Base-by-base conservation (phyloP, 2,113 vertebrate species). In the Phodopus roborovskii region DNA sequence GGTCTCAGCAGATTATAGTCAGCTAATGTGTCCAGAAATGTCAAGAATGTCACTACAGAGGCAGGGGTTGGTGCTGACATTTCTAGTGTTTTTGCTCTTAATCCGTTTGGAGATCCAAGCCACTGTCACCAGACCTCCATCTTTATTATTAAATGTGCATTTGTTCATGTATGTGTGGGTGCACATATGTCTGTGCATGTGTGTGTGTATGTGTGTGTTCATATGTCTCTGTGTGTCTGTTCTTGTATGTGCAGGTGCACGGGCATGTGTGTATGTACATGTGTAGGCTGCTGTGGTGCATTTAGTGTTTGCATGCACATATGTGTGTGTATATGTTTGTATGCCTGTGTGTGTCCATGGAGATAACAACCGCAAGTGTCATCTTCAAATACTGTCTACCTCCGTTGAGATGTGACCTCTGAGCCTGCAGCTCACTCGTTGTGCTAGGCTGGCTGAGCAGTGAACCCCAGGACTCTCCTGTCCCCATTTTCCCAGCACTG, bases 1-100 rank as follows among this genome's bases (percentile, higher is more conserved):
- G 83, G 96, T 95, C 95, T 30, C 82, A 79, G 84, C 36, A 94
- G 82, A n/a, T 68, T 96, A 94, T 53, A 78, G 56, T 96, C 89
- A 42, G 68, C 42, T 92, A 77, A 88, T 81, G 42, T 45, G 5
- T 58, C 20, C 78, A 62, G 28, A 79, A 95, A 95, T 17, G 62
- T 92, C 26, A 77, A 70, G 86, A 53, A 26, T 39, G 36, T 70
- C 28, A 6, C 36, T 88, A 45, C 5, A 66, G 90, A 53, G 20
- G n/a, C 53, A 68, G 30, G 6, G 2, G 11, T 83, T 93, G 94
- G 45, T 50, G 82, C 53, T 92, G 22, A 58, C 93, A 94, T n/a
- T 26, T 85, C 68, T 71, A 33, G 60, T 94, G 45, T 12, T 92
- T 91, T 90, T 89, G 13, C 13, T 96, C 20, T n/a, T 94, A 77